A percentile compares a stretch with the other conserved stretches of the same genome.
These are phyloP conservation scores for Drosophila obscura DNA, from an alignment of 1,140 invertebrate species.

Conservation along the genomic window DNA sequence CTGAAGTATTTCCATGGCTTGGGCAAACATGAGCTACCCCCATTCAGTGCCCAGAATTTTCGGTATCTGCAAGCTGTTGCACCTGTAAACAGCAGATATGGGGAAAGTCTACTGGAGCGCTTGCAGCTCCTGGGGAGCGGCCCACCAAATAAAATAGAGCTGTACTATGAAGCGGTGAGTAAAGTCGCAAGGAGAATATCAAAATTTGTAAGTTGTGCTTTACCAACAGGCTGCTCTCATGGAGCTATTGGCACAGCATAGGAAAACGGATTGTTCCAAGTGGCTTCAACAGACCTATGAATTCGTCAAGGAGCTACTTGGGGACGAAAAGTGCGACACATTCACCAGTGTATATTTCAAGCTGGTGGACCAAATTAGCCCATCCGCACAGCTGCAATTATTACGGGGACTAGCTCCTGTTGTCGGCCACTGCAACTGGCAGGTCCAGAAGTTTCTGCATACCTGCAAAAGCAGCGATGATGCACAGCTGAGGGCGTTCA, in stretches of 20 bases:
- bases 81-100: not conserved
- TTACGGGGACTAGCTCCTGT: conserved; percentile 19
- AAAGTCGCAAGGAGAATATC: too few species aligned
- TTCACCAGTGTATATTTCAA: conserved; percentile 45
- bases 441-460: conserved; percentile 46
- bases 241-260: conserved; percentile 26
- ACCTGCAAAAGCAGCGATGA: conserved; percentile 20
- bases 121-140: conserved; percentile 17
- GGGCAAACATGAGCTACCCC: not conserved
- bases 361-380: conserved; percentile 4
- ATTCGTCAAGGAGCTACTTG: conserved; percentile 21
- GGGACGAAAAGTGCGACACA: not conserved
- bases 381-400: conserved; percentile 21
- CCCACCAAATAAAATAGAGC: conserved; percentile 13
- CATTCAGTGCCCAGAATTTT: conserved; percentile 30
- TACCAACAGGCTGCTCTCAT: conserved; percentile 28
- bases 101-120: conserved; percentile 16
- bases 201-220: not conserved
- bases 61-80: conserved; percentile 33
- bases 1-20: conserved; percentile 54
- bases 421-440: conserved; percentile 30
- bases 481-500: conserved; percentile 37
- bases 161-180: conserved; percentile 67
- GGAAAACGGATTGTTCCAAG: not conserved
- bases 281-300: conserved; percentile 27